Percentiles rank a stretch among this genome's conserved stretches.
Conservation (phyloP, 1,140 invertebrate species). For the Ceratina japonica region DNA sequence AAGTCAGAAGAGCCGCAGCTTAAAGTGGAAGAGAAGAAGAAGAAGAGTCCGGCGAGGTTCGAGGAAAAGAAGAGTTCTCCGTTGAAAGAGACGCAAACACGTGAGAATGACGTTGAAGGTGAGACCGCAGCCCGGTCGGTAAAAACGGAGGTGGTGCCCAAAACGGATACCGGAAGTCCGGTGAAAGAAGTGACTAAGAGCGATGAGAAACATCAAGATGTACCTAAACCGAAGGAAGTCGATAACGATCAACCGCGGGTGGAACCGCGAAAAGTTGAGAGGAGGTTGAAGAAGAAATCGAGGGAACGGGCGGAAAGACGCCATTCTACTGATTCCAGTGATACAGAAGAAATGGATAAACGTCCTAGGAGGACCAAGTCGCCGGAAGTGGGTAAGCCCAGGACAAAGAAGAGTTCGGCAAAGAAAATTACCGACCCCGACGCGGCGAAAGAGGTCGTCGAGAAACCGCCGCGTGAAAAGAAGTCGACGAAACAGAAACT, state of each 20-base stretch:
- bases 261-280: conserved; percentile 38
- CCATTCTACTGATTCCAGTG: conserved; percentile 66
- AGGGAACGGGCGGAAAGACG: conserved; percentile 57
- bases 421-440: conserved; percentile 22
- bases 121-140: conserved; percentile 19
- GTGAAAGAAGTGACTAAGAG: conserved; percentile 28
- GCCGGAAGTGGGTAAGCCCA: conserved; percentile 53
- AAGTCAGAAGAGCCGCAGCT: neutral
- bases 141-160: neutral
- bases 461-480: conserved; percentile 47
- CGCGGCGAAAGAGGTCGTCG: conserved; percentile 12
- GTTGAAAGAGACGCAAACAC: conserved; percentile 50
- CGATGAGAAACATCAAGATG: neutral
- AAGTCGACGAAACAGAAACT: conserved; percentile 39
- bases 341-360: conserved; percentile 60
- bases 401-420: conserved; percentile 40
- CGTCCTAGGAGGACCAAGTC: conserved; percentile 61
- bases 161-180: conserved; percentile 1
- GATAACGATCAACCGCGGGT: conserved; percentile 9
- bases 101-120: conserved; percentile 52
- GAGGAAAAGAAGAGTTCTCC: conserved; percentile 16
- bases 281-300: conserved; percentile 50
- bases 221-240: conserved; percentile 17
- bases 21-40: neutral
- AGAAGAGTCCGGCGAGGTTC: neutral